Conservation (phyloP, 1,140 invertebrate species). For the Brachionus paranguensis region DNA sequence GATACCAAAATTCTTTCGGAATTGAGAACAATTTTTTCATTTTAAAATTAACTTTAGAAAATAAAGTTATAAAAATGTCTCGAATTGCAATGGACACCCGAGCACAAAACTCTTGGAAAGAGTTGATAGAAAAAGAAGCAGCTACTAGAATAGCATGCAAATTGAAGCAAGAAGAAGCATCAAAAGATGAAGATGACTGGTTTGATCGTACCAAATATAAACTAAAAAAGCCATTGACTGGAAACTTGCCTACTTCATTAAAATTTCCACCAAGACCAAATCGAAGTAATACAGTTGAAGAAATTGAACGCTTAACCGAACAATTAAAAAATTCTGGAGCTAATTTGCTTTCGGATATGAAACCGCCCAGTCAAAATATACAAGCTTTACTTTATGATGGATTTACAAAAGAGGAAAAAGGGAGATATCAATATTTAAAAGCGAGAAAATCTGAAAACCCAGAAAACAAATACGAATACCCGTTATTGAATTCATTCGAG, state of each 20-base stretch:
- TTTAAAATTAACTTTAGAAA: neutral
- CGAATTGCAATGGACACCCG: constrained; percentile 38
- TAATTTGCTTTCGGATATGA: constrained; percentile 35
- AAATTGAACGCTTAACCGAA: neutral
- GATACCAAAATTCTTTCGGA: neutral
- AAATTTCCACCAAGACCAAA: constrained; percentile 37
- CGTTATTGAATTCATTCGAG: constrained; percentile 18
- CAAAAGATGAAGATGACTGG: constrained; percentile 18
- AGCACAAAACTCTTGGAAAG: constrained; percentile 40
- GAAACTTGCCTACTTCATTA: neutral
- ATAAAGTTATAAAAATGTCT: neutral
- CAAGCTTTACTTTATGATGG: constrained; percentile 40
- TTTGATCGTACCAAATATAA: constrained; percentile 23
- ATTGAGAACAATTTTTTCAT: neutral
- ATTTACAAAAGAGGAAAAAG: constrained; percentile 41
- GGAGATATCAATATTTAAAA: constrained; percentile 41
- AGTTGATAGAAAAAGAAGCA: constrained; percentile 40
- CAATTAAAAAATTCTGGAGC: constrained; percentile 2
- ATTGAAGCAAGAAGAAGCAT: constrained; percentile 5
- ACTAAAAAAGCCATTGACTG: neutral
- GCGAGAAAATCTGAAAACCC: neutral
- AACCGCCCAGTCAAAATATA: neutral
- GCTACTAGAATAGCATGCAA: constrained; percentile 26
- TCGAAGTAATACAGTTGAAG: neutral
- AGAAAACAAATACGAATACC: constrained; percentile 33